Evolutionary conservation across 2,797 vertebrate genomes (phyloP), one percentile per base, ranked within the genome.

Genomic region (Danio choprae): DNA sequence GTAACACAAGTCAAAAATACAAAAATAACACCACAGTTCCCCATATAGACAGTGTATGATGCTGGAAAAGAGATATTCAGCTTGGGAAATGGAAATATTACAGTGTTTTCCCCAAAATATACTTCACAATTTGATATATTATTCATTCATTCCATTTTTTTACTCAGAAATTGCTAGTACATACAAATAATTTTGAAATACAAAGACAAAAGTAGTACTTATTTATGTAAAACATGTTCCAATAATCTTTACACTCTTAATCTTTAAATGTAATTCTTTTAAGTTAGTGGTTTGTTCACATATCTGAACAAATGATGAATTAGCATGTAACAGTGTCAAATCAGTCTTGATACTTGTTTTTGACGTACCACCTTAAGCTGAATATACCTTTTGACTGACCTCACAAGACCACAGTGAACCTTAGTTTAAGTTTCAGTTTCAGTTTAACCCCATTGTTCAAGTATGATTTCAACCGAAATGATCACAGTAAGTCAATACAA

Each of bases 1-100:
- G 18, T 22, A 80, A 74, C 3, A 70, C 46, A 51, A 9, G 4
- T n/a, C 89, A 91, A 89, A 88, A n/a, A n/a, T 85, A 87, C 84
- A 89, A 85, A 67, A 64, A 50, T 36, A 41, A 69, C 38, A 36
- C 41, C 10, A 76, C 38, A 51, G 18, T 53, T 64, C 48, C 38
- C 48, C 16, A 38, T 63, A 65, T 8, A 83, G 22, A 83, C 58
- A 53, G 15, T 22, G 62, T n/a, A 64, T 48, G n/a, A 50, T 62
- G 16, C 16, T 15, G 7, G 38, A 51, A 48, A 11, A 68, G 59
- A 44, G 9, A 80, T 69, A 59, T 12, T 50, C 74, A 80, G 64
- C 44, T 70, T 71, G 6, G 29, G 38, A 65, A 50, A 60, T 69
- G 16, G 10, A 82, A 29, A 29, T 29, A 29, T 29, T 29, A 29